phyloP scores from a whole-genome alignment of 2,797 vertebrate species.

The Schizopygopsis malacanthus region DNA sequence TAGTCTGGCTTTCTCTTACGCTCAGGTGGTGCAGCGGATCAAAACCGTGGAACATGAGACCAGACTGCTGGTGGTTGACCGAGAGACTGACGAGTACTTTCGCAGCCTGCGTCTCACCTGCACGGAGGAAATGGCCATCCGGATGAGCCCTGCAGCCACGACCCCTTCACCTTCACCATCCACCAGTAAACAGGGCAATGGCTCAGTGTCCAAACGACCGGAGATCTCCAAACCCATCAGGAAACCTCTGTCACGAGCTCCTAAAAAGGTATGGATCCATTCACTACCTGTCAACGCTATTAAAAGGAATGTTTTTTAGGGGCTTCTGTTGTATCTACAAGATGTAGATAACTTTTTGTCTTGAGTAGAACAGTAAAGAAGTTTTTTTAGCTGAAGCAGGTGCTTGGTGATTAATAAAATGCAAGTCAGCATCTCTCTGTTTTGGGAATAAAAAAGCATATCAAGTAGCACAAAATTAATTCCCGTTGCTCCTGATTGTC shows the following conservation, averaged over 20 bases:
- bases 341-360: too few relatives aligned
- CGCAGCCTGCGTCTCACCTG: slow-evolving; percentile 86
- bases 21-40: slow-evolving; percentile 95
- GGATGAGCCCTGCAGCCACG: slow-evolving; percentile 56
- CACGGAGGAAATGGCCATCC: slow-evolving; percentile 86
- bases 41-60: slow-evolving; percentile 90
- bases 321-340: background rate
- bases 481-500: background rate
- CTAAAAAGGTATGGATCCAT: slow-evolving; percentile 82
- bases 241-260: slow-evolving; percentile 81
- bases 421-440: background rate
- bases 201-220: slow-evolving; percentile 82
- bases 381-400: background rate
- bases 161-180: slow-evolving; percentile 59
- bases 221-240: slow-evolving; percentile 79
- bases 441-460: background rate
- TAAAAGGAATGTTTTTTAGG: background rate
- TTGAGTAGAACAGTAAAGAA: background rate
- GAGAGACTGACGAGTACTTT: slow-evolving; percentile 88
- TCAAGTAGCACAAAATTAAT: background rate
- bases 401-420: background rate
- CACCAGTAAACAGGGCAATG: slow-evolving; percentile 79
- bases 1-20: background rate
- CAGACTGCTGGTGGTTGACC: slow-evolving; percentile 90
- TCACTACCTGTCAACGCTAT: background rate